Conservation (phyloP, 2,888 invertebrate species). For the Cremastinae sp. region DNA sequence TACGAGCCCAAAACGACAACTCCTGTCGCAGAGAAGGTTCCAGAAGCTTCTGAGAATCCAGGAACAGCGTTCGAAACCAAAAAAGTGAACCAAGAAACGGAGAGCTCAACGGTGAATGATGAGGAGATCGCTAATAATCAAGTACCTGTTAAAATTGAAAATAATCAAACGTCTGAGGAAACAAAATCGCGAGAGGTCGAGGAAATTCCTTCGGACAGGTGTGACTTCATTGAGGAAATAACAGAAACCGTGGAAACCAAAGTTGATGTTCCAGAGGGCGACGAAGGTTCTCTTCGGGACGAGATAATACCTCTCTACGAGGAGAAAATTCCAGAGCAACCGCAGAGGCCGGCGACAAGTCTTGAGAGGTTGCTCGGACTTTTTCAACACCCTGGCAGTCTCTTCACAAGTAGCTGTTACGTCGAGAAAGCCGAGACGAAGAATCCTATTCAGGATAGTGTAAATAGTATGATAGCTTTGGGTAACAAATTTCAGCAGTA, state of each 20-base stretch:
- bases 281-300: constrained; percentile 40
- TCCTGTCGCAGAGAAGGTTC: background rate
- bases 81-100: constrained; percentile 11
- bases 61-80: background rate
- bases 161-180: constrained; percentile 29
- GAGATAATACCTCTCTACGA: constrained; percentile 30
- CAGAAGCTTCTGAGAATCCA: background rate
- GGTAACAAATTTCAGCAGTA: constrained; percentile 73
- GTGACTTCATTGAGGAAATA: constrained; percentile 7
- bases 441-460: constrained; percentile 68
- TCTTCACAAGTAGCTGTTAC: constrained; percentile 82
- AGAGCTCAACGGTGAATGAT: background rate
- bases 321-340: constrained; percentile 41
- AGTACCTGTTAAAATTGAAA: constrained; percentile 42
- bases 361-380: constrained; percentile 85
- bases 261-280: constrained; percentile 19
- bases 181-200: background rate
- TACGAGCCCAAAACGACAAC: background rate
- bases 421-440: constrained; percentile 64
- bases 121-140: constrained; percentile 9
- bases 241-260: constrained; percentile 35
- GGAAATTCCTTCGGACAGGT: background rate
- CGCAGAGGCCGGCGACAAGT: constrained; percentile 81
- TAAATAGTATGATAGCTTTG: constrained; percentile 69
- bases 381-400: constrained; percentile 84